phyloP scores from a whole-genome alignment of 2,113 vertebrate species.

The Pluvialis apricaria region DNA sequence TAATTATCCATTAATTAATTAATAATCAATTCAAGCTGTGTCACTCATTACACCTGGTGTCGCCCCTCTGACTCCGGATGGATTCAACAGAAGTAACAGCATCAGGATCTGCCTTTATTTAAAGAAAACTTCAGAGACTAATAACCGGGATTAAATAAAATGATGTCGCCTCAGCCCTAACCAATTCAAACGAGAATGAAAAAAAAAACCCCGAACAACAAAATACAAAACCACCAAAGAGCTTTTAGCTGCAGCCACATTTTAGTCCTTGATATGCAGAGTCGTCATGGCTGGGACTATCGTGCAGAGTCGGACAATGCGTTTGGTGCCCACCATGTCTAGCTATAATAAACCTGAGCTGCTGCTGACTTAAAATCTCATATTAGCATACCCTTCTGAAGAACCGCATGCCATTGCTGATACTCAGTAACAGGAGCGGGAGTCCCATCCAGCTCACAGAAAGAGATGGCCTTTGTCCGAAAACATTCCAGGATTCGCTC shows the following conservation, averaged over 20 bases:
- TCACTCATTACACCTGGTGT: background rate
- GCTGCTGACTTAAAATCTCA: background rate
- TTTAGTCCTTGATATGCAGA: background rate
- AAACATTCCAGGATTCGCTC: background rate
- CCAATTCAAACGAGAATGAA: background rate
- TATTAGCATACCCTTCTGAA: background rate
- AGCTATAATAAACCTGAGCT: background rate
- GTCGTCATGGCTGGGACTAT: background rate
- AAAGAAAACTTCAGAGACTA: background rate
- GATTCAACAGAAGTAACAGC: background rate
- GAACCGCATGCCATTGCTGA: background rate
- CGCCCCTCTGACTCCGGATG: background rate
- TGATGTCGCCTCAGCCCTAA: background rate
- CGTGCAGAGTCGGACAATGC: background rate
- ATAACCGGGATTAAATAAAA: background rate
- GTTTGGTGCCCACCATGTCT: background rate
- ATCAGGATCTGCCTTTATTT: constrained; percentile 15
- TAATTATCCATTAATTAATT: no score
- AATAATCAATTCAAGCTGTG: background rate
- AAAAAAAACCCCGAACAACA: background rate
- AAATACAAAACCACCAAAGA: background rate
- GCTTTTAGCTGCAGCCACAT: background rate
- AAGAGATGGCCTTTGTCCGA: background rate
- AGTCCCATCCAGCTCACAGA: background rate
- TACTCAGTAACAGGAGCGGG: background rate